Evolutionary conservation across 2,113 vertebrate genomes (phyloP), one percentile per base, ranked within the genome.

Genomic region (Anguilla japonica): DNA sequence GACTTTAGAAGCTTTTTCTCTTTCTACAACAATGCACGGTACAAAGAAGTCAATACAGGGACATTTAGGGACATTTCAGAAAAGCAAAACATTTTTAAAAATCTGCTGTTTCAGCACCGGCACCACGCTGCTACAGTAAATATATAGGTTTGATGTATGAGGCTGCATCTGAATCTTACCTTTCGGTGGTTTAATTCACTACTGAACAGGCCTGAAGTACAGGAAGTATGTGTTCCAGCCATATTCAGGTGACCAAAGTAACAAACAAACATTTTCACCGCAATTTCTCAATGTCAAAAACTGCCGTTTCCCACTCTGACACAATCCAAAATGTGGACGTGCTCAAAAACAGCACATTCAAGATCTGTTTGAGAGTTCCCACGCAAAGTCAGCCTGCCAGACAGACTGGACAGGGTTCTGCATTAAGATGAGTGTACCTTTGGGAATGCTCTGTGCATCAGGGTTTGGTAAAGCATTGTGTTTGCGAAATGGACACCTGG

Each of bases 231-330:
- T 41, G 83, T 43, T 71, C 83, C 57, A 41, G 83, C 57, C 40
- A 71, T 16, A 34, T 39, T 75, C 39, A 67, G 83, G n/a, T 75
- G 41, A 67, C 18, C 83, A 5, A 71, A 84, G 40, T 75, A 75
- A 71, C 71, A 39, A 71, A 84, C 83, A 41, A 41, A 82, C 26
- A 67, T 40, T 63, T n/a, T 84, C 57, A 39, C 34, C 41, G 57
- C 41, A 84, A 67, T 84, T 67, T 67, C 2, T 84, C 57, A 67
- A 84, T 67, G 83, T 84, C 83, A 84, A 41, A 16, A 67, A 71
- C 8, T 71, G 63, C 63, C 26, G 63, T 71, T 22, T 71, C 0
- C 63, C 26, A n/a, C 63, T n/a, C 63, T 20, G 26, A 16, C 63
- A n/a, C 26, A 2, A 71, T 71, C 63, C 26, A 34, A 75, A 75